A percentile compares a stretch with the other conserved stretches of the same genome.
Conservation (phyloP, 2,888 invertebrate genomes). For the Lithosia quadra region DNA sequence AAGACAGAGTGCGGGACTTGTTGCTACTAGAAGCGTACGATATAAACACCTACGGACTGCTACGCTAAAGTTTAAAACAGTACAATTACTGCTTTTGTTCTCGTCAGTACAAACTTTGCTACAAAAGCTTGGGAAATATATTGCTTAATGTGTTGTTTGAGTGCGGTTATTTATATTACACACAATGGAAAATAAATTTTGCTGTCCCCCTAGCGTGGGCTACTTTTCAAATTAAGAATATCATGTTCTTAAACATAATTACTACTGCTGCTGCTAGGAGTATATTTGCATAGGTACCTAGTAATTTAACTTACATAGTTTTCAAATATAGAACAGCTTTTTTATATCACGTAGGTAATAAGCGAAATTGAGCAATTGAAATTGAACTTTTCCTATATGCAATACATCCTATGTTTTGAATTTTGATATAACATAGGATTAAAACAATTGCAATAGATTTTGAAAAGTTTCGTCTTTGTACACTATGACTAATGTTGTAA, state of each 20-base stretch:
- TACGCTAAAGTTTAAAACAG: slow-evolving; percentile 25
- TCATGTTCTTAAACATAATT: not conserved
- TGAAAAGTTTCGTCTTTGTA: not conserved
- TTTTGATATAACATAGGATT: too few relatives aligned
- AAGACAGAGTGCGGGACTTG: not conserved
- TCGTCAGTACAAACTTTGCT: slow-evolving; percentile 45
- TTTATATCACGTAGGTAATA: too few relatives aligned
- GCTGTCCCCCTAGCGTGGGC: slow-evolving; percentile 20
- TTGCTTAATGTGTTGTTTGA: slow-evolving; percentile 53
- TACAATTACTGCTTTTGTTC: slow-evolving; percentile 42
- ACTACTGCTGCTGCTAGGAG: not conserved
- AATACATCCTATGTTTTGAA: too few relatives aligned
- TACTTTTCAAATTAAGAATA: slow-evolving; percentile 8
- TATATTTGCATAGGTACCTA: not conserved
- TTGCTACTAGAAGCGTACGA: not conserved
- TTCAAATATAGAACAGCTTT: not conserved
- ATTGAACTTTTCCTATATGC: too few relatives aligned
- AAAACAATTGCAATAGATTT: slow-evolving; percentile 4
- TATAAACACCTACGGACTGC: slow-evolving; percentile 3
- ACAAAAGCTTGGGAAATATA: slow-evolving; percentile 58
- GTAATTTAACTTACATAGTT: not conserved
- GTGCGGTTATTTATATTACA: slow-evolving; percentile 52
- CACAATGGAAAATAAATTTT: slow-evolving; percentile 45
- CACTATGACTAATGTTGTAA: slow-evolving; percentile 1
- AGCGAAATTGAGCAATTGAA: too few relatives aligned